Evolutionary conservation across 2,888 invertebrate genomes (phyloP), one percentile per base, ranked within the genome.

Genomic region (Charanyca ferruginea): DNA sequence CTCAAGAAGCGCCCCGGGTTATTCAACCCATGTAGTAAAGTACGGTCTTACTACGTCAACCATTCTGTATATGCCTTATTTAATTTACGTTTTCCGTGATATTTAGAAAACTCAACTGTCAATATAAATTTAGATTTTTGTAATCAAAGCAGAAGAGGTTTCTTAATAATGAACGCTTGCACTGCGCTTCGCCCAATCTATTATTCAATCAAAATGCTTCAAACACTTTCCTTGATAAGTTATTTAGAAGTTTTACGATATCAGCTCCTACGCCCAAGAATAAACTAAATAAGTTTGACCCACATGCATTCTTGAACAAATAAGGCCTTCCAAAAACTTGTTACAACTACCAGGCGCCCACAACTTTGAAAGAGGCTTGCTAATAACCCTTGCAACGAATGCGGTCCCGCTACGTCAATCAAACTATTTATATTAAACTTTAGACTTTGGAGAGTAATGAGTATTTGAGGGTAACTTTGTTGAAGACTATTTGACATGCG

Each of bases 331-430:
- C 57, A 35, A 61, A 60, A 74, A 73, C 51, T 73, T 59, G 52
- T 35, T 18, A 22, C 47, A 63, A 61, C 28, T 79, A 74, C 68
- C 61, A 79, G 65, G 68, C 58, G n/a, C 45, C 49, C 75, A 79
- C 48, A 66, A 64, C 58, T 70, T 54, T 23, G 23, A 44, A 66
- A 66, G 72, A 65, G 67, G 66, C 58, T 51, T 53, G 62, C 65
- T 65, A 71, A 61, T 66, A 77, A 67, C 67, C 61, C 70, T 66
- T 72, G 73, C 74, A 72, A 49, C 62, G 23, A 78, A 70, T 67
- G 81, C 70, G 83, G 83, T 83, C 68, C 73, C 58, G 68, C 65
- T 59, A 60, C 77, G 80, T 82, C 81, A 76, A 68, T 81, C 81
- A 83, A 70, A 67, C 58, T 61, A 71, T 76, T 74, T 69, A 64